Percentiles rank a stretch among this genome's conserved stretches.
Conservation (phyloP, 2,888 invertebrate genomes). For the Dysmachus trigonus region DNA sequence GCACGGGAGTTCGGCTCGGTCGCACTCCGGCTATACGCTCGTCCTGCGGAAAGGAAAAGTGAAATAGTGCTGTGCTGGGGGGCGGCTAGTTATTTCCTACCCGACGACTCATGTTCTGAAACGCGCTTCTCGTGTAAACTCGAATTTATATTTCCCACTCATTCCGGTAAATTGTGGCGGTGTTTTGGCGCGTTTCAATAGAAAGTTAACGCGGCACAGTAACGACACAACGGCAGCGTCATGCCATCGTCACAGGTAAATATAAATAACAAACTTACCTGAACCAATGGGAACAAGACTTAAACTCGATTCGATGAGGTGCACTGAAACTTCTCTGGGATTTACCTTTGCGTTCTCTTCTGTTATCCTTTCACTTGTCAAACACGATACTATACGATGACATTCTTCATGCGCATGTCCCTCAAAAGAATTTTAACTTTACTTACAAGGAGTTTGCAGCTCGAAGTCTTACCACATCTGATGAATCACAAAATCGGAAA, state of each 20-base stretch:
- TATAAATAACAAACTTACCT: not conserved
- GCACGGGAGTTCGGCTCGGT: constrained; percentile 2
- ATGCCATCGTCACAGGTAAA: not conserved
- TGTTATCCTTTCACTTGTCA: constrained; percentile 21
- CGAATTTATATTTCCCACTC: not conserved
- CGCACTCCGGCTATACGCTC: not conserved
- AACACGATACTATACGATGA: not conserved
- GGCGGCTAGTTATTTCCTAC: not conserved
- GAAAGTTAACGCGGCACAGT: not conserved
- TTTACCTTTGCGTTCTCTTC: not conserved
- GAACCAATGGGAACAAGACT: not conserved
- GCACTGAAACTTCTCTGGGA: not conserved
- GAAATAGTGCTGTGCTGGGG: constrained; percentile 29
- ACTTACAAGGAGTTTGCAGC: not conserved
- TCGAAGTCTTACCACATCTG: not conserved
- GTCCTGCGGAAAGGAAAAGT: constrained; percentile 30
- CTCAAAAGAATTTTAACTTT: not conserved
- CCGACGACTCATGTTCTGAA: not conserved
- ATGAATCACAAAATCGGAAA: not conserved
- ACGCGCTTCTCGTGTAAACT: not conserved
- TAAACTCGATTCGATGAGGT: not conserved
- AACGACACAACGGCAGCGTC: not conserved
- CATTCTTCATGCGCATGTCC: not conserved
- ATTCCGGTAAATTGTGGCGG: not conserved
- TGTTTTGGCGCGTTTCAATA: not conserved